Percentiles rank a stretch among this genome's conserved stretches.
phyloP scores from a whole-genome alignment of 1,140 invertebrate genomes.

The Hydropsyche tenuis region DNA sequence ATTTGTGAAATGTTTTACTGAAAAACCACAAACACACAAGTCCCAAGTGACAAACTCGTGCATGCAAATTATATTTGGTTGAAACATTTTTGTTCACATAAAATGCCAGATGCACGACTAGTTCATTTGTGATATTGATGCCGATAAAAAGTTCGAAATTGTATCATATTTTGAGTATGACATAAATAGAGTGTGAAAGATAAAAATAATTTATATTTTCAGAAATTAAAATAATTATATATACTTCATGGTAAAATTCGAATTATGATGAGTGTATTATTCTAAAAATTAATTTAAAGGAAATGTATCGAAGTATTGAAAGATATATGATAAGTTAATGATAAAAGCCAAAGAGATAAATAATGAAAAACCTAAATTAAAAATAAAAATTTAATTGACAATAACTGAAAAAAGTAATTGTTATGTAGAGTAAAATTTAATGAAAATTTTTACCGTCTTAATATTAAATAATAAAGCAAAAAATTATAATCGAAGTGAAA shows the following conservation, averaged over 20 bases:
- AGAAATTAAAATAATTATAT: not conserved
- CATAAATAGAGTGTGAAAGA: too few species aligned
- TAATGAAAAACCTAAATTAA: not conserved
- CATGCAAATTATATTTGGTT: too few species aligned
- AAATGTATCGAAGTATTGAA: too few species aligned
- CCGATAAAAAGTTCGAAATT: too few species aligned
- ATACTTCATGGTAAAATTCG: not conserved
- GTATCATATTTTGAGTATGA: too few species aligned
- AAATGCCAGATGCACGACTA: too few species aligned
- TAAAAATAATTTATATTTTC: not conserved
- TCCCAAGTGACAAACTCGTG: too few species aligned
- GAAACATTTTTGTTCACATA: too few species aligned
- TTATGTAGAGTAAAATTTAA: not conserved
- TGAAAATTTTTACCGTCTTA: constrained; percentile 2
- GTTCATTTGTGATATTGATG: too few species aligned
- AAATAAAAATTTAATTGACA: not conserved
- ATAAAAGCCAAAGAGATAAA: not conserved
- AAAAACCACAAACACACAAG: too few species aligned
- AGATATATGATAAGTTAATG: too few species aligned
- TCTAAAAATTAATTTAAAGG: not conserved
- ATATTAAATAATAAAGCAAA: constrained; percentile 25
- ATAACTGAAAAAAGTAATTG: not conserved
- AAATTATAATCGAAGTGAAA: not conserved
- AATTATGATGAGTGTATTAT: not conserved
- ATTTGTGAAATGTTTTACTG: too few species aligned